A percentile compares a stretch with the other conserved stretches of the same genome.
phyloP scores from a whole-genome alignment of 2,113 vertebrate genomes.

The Setophaga kirtlandii region DNA sequence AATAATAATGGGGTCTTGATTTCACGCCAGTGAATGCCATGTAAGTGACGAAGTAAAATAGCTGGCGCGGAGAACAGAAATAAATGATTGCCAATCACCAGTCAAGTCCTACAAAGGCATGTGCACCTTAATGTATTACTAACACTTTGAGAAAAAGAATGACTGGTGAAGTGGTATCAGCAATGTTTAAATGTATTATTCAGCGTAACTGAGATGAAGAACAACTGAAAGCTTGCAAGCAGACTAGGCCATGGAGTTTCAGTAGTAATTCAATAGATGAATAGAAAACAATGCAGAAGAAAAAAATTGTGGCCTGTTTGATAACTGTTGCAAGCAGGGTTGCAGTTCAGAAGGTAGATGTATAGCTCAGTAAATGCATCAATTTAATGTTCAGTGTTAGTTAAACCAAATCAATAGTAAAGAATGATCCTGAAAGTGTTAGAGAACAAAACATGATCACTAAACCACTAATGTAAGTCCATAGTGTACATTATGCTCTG shows the following conservation, averaged over 20 bases:
- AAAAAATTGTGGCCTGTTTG: not conserved
- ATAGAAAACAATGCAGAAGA: not conserved
- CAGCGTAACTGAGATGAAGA: not conserved
- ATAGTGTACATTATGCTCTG: not conserved
- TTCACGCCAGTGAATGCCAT: fast-evolving
- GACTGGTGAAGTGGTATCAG: not conserved
- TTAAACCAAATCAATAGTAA: not conserved
- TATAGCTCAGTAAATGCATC: not conserved
- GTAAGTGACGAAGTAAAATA: not conserved
- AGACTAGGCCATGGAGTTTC: not conserved
- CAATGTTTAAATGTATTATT: not conserved
- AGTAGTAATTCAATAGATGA: not conserved
- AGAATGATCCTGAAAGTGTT: not conserved
- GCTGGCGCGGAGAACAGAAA: not conserved
- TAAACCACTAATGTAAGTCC: fast-evolving
- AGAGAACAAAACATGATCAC: not conserved
- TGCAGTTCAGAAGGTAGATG: not conserved
- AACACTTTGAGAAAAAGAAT: not conserved
- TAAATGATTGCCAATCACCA: not conserved
- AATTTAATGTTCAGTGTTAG: not conserved
- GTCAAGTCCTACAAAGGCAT: not conserved
- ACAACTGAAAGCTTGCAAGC: not conserved
- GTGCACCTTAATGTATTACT: not conserved
- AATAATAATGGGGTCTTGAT: not conserved
- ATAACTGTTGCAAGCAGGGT: not conserved